phyloP scores from a whole-genome alignment of 2,113 vertebrate genomes.

The Myanophis thanlyinensis region DNA sequence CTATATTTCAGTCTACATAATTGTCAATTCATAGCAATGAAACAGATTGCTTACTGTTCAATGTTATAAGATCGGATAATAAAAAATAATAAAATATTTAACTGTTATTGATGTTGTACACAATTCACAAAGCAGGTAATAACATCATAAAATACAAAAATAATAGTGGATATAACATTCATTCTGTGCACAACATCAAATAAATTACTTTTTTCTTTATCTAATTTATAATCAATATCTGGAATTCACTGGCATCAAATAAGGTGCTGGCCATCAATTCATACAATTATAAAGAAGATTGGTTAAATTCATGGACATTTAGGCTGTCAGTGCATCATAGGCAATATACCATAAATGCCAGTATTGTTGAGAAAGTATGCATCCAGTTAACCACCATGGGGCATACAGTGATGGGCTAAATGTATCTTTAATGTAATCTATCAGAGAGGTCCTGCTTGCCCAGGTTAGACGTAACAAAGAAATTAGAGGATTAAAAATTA shows the following conservation, averaged over 20 bases:
- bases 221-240: not conserved
- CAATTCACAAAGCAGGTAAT: not conserved
- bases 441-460: too few species aligned
- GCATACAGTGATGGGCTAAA: not conserved
- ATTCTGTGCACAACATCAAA: not conserved
- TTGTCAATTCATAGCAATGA: not conserved
- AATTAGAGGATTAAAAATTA: too few species aligned
- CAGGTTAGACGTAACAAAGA: too few species aligned
- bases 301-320: not conserved
- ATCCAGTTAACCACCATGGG: not conserved
- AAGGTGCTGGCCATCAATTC: not conserved
- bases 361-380: not conserved
- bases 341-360: not conserved
- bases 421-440: not conserved
- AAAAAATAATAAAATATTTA: not conserved
- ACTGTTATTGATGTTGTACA: not conserved
- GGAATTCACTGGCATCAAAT: not conserved
- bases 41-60: not conserved
- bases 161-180: not conserved
- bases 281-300: not conserved
- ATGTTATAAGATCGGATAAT: not conserved
- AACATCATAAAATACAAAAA: not conserved
- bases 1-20: not conserved
- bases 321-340: not conserved
- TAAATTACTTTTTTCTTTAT: not conserved